These are phyloP conservation scores for Dryas iulia DNA, from an alignment of 1,140 invertebrate species.

Conservation along the genomic window DNA sequence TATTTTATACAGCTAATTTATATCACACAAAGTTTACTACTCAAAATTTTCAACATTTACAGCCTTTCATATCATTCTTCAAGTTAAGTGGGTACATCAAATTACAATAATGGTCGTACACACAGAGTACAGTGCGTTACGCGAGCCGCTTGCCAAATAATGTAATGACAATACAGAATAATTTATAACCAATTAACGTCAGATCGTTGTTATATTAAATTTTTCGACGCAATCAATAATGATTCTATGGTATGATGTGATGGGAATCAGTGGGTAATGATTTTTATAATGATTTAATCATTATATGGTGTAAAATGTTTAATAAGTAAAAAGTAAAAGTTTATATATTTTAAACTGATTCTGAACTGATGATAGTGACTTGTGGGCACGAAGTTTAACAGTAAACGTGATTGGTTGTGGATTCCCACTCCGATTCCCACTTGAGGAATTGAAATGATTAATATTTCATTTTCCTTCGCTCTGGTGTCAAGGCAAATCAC, in stretches of 20 bases:
- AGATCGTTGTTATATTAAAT: slow-evolving; percentile 5
- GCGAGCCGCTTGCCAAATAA: slow-evolving; percentile 17
- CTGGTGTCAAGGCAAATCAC: too few relatives aligned
- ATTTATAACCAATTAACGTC: slow-evolving; percentile 22
- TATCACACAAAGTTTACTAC: too few relatives aligned
- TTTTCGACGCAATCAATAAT: slow-evolving; percentile 2
- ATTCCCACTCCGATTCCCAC: too few relatives aligned
- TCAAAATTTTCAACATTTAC: not conserved
- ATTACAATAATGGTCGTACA: slow-evolving; percentile 9
- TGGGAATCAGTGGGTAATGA: not conserved
- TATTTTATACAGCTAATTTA: too few relatives aligned
- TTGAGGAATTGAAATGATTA: too few relatives aligned
- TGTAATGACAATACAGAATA: slow-evolving; percentile 10
- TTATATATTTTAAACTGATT: too few relatives aligned
- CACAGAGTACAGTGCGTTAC: not conserved
- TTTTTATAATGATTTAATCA: not conserved
- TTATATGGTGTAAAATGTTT: not conserved
- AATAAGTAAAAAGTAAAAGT: too few relatives aligned
- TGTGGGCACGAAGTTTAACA: too few relatives aligned
- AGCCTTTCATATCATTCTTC: slow-evolving; percentile 6
- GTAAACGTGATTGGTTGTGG: too few relatives aligned
- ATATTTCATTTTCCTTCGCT: too few relatives aligned
- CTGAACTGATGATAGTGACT: too few relatives aligned
- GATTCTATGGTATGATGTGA: not conserved
- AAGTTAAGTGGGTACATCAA: slow-evolving; percentile 11